A percentile compares a stretch with the other conserved stretches of the same genome.
phyloP scores from a whole-genome alignment of 2,797 vertebrate species.

The Cossypha polioptera region DNA sequence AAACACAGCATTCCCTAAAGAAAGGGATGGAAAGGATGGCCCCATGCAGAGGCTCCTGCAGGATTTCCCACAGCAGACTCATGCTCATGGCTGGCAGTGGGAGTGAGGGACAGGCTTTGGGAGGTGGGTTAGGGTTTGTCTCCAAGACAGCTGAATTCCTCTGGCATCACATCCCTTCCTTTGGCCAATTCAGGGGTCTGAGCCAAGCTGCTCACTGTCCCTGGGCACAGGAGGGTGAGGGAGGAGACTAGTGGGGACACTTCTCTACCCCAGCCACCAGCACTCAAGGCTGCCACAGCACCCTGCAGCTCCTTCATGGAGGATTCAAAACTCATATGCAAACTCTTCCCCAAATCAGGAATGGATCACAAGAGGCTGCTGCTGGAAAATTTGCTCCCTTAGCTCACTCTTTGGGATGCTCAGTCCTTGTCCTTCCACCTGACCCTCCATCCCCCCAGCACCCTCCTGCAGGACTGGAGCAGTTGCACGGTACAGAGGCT shows the following conservation, averaged over 20 bases:
- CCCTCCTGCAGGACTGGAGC: not conserved
- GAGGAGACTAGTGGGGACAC: not conserved
- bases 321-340: not conserved
- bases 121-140: not conserved
- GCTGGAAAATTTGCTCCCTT: not conserved
- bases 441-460: not conserved
- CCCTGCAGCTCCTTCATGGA: not conserved
- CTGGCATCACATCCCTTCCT: not conserved
- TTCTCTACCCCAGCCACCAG: not conserved
- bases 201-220: fast-evolving
- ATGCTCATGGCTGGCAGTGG: fast-evolving
- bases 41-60: not conserved
- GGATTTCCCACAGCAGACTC: not conserved
- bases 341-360: not conserved
- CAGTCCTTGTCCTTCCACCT: not conserved
- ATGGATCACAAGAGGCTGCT: not conserved
- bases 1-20: not conserved
- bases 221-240: not conserved
- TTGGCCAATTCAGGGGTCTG: not conserved
- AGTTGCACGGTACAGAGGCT: not conserved
- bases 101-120: fast-evolving
- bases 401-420: not conserved
- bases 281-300: not conserved
- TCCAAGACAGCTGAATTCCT: not conserved
- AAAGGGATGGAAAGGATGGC: not conserved